Percentiles rank a stretch among this genome's conserved stretches.
These are phyloP conservation scores for Melanogrammus aeglefinus DNA, from an alignment of 2,797 vertebrate species.

Conservation along the genomic window DNA sequence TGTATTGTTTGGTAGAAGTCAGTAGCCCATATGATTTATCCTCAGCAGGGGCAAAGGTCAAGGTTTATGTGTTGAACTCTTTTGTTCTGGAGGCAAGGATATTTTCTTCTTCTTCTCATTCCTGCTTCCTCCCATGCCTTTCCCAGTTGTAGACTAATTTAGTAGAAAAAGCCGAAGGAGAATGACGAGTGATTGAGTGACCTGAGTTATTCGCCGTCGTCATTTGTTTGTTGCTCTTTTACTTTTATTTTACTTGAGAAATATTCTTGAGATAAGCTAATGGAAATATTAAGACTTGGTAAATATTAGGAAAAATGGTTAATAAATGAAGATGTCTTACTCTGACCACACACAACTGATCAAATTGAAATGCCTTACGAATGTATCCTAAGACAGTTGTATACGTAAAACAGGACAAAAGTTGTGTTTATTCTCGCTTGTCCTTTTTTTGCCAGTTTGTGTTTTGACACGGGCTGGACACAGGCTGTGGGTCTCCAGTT, in stretches of 20 bases:
- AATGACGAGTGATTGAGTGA: not conserved
- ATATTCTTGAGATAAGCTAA: not conserved
- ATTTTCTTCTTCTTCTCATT: conserved; percentile 54
- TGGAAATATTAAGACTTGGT: not conserved
- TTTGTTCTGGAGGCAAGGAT: conserved; percentile 74
- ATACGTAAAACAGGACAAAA: conserved; percentile 11
- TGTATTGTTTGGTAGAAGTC: conserved; percentile 47
- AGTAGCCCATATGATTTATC: conserved; percentile 58
- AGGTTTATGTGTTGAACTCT: conserved; percentile 72
- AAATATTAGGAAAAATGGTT: not conserved
- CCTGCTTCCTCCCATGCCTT: conserved; percentile 66
- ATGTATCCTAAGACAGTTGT: not conserved
- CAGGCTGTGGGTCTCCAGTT: not conserved
- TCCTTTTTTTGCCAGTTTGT: conserved; percentile 51
- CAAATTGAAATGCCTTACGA: not conserved
- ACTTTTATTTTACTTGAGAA: not conserved
- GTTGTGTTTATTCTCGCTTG: conserved; percentile 56
- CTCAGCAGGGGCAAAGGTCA: conserved; percentile 82
- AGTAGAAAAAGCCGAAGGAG: conserved; percentile 28
- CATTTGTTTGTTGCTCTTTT: not conserved
- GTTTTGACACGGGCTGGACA: conserved; percentile 56
- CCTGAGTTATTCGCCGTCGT: not conserved
- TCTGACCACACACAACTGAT: not conserved
- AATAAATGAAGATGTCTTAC: not conserved
- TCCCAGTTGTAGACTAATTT: conserved; percentile 52